Evolutionary conservation across 2,113 vertebrate species (phyloP), one percentile per base, ranked within the genome.

Genomic region (Aptenodytes patagonicus): DNA sequence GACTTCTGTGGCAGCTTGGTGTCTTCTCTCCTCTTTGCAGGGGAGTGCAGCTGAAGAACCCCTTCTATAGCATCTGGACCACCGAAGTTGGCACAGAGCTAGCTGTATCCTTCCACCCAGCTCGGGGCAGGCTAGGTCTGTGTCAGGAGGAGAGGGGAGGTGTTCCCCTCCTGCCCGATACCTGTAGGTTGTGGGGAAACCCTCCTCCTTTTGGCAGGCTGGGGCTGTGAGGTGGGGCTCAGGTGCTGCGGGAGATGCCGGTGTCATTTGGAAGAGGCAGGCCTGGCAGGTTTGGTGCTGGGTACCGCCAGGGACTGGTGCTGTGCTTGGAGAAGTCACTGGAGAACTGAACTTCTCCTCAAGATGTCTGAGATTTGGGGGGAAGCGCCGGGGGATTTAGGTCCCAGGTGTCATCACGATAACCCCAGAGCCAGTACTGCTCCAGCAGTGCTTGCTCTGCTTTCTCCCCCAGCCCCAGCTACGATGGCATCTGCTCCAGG

Each of bases 21-120:
- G 57, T 51, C 80, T 79, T 83, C 62, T 16, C 44, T 95, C 73
- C n/a, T 94, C 58, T 96, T 87, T 94, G 52, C 91, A 99, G 99
- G 98, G 99, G 99, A 8, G 99, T 99, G 47, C 99, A 99, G 96
- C 98, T 99, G 95, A 99, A 98, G 40, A 99, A 99, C 94, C 99
- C 99, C 17, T 99, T 99, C 98, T 99, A 99, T 98, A 99, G 99
- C 97, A 99, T 99, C 98, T 99, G 99, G 99, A 99, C 99, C 13
- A 99, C 99, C 1, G 99, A 99, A 42, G 98, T 99, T 16, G 99
- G 99, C 85, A 99, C 99, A 0, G 99, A 99, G 81, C 97, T 99
- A 94, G 99, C 99, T 93, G 99, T 99, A 99, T 99, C 99, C 99
- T 98, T 98, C 28, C 25, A 31, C 28, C 26, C 4, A 3, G 44